A percentile compares a stretch with the other conserved stretches of the same genome.
Conservation (phyloP, 2,113 vertebrate species). For the Paralichthys olivaceus region DNA sequence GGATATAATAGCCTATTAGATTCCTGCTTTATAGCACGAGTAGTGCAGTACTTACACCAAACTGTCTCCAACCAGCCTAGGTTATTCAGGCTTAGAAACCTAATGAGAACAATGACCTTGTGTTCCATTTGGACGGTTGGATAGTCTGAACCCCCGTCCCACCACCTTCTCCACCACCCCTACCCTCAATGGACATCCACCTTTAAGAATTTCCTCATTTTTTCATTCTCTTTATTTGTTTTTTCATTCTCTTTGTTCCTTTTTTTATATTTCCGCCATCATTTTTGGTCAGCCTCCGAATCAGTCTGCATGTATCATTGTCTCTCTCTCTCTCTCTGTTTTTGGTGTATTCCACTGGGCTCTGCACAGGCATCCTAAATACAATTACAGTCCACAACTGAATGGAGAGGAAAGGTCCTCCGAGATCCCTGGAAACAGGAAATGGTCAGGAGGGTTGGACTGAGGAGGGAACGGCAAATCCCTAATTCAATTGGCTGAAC, state of each 20-base stretch:
- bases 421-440: constrained; percentile 75
- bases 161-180: not conserved
- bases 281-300: constrained; percentile 51
- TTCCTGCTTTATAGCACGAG: constrained; percentile 58
- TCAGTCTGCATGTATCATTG: constrained; percentile 38
- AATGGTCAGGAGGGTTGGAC: constrained; percentile 81
- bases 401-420: constrained; percentile 74
- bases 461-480: constrained; percentile 79
- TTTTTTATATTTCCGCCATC: constrained; percentile 23
- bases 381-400: constrained; percentile 80
- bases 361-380: constrained; percentile 75
- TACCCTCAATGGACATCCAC: constrained; percentile 32
- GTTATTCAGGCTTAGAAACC: constrained; percentile 57
- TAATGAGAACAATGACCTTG: constrained; percentile 73
- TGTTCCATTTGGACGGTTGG: constrained; percentile 54
- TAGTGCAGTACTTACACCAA: constrained; percentile 50
- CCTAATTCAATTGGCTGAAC: constrained; percentile 82
- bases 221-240: constrained; percentile 24
- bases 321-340: constrained; percentile 41
- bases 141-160: constrained; percentile 9
- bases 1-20: constrained; percentile 67
- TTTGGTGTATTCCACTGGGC: constrained; percentile 65
- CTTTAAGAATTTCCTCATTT: constrained; percentile 42
- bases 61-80: constrained; percentile 49
- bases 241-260: constrained; percentile 24